Base-by-base conservation (phyloP, 1,140 invertebrate species). In the Heliconius hermathena region DNA sequence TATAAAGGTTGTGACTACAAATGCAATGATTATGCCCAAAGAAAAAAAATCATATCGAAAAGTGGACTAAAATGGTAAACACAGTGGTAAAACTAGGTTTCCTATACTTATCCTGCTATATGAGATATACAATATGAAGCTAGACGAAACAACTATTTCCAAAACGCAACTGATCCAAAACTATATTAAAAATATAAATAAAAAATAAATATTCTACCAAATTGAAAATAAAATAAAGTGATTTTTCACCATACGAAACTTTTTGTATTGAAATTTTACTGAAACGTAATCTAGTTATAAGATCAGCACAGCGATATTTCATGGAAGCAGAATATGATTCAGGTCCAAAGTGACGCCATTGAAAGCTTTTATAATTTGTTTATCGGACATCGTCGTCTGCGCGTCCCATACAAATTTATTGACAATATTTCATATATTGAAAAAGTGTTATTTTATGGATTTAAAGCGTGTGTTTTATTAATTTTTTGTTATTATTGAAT, bases 341-440 rank as follows among this genome's bases (percentile, higher is more conserved):
- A n/a, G 60, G 11, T 66, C 60, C 60, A 66, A 66, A 66, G 60
- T 66, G 60, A 66, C 60, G 60, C 60, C 60, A 66, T 66, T 66
- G 60, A 66, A 66, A 66, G 60, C 60, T 66, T 66, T 66, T 66
- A 66, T 66, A 66, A 66, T 66, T 66, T 66, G 60, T 66, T 66
- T 66, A 66, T 66, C 60, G 60, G 26, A 66, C 60, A 66, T 66
- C 60, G 60, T 29, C 60, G 60, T 66, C 22, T 66, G 60, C 22
- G n/a, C 54, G 60, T 16, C 60, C 60, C 60, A 66, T 66, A 29
- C 60, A 66, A 26, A n/a, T 29, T 29, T 66, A 66, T 66, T 29
- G 60, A 66, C 60, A 29, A n/a, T 29, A 29, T 66, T 66, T 29
- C 60, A 66, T 9, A 66, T 66, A 66, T 66, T 66, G 54, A 66